These are phyloP conservation scores for Caenorhabditis brenneri DNA, from an alignment of 1,140 invertebrate species.

Conservation along the genomic window DNA sequence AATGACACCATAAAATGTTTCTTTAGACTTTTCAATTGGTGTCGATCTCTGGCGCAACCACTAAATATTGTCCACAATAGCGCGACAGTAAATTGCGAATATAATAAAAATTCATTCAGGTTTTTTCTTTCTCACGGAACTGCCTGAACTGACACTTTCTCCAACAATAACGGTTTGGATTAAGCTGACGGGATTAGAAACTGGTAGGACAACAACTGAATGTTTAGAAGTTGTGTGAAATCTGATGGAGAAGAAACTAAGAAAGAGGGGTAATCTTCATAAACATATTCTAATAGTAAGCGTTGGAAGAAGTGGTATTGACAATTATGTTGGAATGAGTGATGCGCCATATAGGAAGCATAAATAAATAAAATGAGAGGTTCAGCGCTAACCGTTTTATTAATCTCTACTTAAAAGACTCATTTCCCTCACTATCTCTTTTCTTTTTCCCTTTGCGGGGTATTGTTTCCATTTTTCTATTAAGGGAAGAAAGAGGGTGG, in stretches of 20 bases:
- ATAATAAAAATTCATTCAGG: slow-evolving; percentile 13
- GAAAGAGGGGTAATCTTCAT: not conserved
- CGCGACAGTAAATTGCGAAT: not conserved
- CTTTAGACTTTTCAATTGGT: not conserved
- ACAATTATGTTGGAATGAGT: not conserved
- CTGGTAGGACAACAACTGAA: not conserved
- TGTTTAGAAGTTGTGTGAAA: slow-evolving; percentile 22
- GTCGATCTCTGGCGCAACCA: not conserved
- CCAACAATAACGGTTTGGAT: slow-evolving; percentile 21
- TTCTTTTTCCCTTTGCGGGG: not conserved
- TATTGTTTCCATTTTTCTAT: not conserved
- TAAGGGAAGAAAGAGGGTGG: not conserved
- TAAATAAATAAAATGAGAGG: slow-evolving; percentile 28
- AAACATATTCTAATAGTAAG: not conserved
- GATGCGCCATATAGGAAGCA: slow-evolving; percentile 39
- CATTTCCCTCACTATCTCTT: not conserved
- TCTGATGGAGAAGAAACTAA: not conserved
- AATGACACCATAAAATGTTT: not conserved
- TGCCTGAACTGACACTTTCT: not conserved
- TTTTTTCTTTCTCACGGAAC: slow-evolving; percentile 16
- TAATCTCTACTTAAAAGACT: slow-evolving; percentile 22
- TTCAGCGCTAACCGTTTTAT: slow-evolving; percentile 35
- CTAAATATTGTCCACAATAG: not conserved
- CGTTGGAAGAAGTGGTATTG: not conserved
- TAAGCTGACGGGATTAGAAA: slow-evolving; percentile 29